These are phyloP conservation scores for Chaetogeoica ovagalla DNA, from an alignment of 2,888 invertebrate genomes.

Conservation along the genomic window DNA sequence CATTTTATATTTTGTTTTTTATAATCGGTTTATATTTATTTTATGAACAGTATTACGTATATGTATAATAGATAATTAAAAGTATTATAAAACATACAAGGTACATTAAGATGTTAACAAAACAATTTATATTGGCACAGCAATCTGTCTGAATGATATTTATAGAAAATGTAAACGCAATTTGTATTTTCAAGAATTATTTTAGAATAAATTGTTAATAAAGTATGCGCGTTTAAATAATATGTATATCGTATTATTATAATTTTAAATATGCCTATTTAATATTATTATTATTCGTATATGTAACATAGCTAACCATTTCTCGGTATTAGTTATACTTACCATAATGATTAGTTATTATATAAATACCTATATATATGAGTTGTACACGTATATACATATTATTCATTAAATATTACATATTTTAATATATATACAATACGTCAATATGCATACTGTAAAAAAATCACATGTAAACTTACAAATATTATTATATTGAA, in stretches of 20 bases:
- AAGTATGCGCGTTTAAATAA: too few relatives aligned
- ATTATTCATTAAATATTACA: background rate
- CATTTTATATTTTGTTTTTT: too few relatives aligned
- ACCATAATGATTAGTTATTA: too few relatives aligned
- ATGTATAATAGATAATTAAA: background rate
- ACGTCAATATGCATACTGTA: background rate
- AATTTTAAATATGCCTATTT: too few relatives aligned
- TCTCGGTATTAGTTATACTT: too few relatives aligned
- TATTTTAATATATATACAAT: background rate
- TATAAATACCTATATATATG: too few relatives aligned
- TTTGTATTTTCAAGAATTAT: constrained; percentile 1
- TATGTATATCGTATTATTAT: too few relatives aligned
- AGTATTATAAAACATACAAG: background rate
- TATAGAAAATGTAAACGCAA: constrained; percentile 27
- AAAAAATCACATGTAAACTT: constrained; percentile 46
- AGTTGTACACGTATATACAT: too few relatives aligned
- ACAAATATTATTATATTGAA: constrained; percentile 56
- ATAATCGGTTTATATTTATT: too few relatives aligned
- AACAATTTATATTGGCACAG: constrained; percentile 26
- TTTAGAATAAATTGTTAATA: too few relatives aligned
- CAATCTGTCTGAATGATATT: constrained; percentile 24
- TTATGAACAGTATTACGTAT: background rate
- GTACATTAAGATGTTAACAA: constrained; percentile 6
- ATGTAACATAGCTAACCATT: too few relatives aligned
- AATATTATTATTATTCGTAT: too few relatives aligned